Evolutionary conservation across 2,113 vertebrate species (phyloP).

Genomic region (Podarcis muralis): DNA sequence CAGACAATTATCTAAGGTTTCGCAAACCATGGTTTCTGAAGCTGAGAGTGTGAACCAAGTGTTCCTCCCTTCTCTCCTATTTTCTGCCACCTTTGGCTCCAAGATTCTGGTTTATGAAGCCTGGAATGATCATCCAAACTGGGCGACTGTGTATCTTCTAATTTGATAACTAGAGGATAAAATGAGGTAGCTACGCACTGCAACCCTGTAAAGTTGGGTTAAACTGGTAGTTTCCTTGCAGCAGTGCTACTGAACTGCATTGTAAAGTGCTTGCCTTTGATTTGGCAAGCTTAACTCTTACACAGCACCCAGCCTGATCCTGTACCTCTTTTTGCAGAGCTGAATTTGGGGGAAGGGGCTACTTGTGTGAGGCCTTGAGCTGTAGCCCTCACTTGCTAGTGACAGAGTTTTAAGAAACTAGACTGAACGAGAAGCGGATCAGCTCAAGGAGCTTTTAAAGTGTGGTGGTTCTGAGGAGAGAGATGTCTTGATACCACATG

Average conservation of each 20-base stretch:
- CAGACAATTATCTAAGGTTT: too few relatives aligned
- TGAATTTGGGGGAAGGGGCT: not conserved
- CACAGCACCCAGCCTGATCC: not conserved
- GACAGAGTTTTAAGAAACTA: not conserved
- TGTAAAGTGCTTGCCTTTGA: not conserved
- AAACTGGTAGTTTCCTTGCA: not conserved
- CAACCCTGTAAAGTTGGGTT: not conserved
- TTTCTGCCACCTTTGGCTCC: too few relatives aligned
- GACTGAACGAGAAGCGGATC: not conserved
- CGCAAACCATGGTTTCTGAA: too few relatives aligned
- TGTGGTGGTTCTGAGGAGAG: not conserved
- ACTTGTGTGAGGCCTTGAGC: not conserved
- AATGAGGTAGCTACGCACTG: not conserved
- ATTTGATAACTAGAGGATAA: not conserved
- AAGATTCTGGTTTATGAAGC: too few relatives aligned
- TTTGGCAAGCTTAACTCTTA: not conserved
- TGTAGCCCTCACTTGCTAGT: not conserved
- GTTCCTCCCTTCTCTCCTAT: too few relatives aligned
- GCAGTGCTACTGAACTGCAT: not conserved
- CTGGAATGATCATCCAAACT: too few relatives aligned
- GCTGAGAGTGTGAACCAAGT: too few relatives aligned
- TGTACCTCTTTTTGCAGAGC: not conserved
- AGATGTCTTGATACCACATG: not conserved
- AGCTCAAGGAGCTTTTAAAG: not conserved
- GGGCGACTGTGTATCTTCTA: not conserved